These are phyloP conservation scores for Taurulus bubalis DNA, from an alignment of 2,113 vertebrate species.

Conservation along the genomic window DNA sequence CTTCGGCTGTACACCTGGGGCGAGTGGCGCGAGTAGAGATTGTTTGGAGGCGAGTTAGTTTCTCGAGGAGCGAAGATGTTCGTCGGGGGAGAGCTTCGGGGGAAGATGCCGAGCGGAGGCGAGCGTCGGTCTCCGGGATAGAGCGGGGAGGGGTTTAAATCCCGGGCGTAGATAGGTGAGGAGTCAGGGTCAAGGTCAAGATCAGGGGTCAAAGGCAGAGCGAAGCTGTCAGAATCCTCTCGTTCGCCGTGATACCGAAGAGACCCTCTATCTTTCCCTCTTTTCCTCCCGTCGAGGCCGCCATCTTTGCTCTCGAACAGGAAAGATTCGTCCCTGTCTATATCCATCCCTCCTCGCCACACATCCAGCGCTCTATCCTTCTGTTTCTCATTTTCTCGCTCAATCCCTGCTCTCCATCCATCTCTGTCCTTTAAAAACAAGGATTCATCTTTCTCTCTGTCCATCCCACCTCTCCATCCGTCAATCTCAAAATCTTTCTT, in stretches of 20 bases:
- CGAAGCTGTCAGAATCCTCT: conserved; percentile 90
- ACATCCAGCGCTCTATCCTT: conserved; percentile 77
- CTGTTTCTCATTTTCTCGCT: conserved; percentile 72
- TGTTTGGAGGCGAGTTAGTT: conserved; percentile 73
- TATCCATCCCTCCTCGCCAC: conserved; percentile 75
- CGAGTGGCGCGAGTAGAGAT: conserved; percentile 77
- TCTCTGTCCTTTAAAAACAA: conserved; percentile 78
- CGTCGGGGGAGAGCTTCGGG: conserved; percentile 70
- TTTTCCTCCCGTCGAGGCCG: conserved; percentile 64
- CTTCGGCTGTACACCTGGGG: conserved; percentile 79
- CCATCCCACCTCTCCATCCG: conserved; percentile 70
- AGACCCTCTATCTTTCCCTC: conserved; percentile 55
- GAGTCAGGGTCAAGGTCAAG: conserved; percentile 86
- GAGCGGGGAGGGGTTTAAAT: conserved; percentile 86
- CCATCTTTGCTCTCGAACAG: conserved; percentile 73
- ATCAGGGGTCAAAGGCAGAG: conserved; percentile 83
- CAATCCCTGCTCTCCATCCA: conserved; percentile 72
- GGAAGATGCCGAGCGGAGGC: conserved; percentile 73
- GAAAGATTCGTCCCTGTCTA: conserved; percentile 76
- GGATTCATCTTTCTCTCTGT: conserved; percentile 73
- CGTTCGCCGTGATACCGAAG: conserved; percentile 81
- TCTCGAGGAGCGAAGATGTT: conserved; percentile 74
- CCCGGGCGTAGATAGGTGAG: conserved; percentile 88
- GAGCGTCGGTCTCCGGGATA: conserved; percentile 72
- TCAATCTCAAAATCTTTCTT: conserved; percentile 76